A percentile compares a stretch with the other conserved stretches of the same genome.
Conservation (phyloP, 2,113 vertebrate genomes). For the Stercorarius parasiticus region DNA sequence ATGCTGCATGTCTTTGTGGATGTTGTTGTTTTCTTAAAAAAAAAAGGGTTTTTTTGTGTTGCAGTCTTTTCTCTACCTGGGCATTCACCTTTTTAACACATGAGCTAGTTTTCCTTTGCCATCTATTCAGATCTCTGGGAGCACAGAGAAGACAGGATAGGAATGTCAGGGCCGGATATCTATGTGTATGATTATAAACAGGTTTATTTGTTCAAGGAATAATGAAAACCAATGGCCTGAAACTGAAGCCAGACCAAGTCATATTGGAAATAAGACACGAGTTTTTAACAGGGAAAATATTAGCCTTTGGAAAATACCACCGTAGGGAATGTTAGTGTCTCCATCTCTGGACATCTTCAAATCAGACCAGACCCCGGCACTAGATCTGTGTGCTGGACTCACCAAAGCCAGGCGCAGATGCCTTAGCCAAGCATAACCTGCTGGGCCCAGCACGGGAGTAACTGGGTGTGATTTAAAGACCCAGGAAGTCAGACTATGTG, state of each 20-base stretch:
- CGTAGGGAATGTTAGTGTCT: background rate
- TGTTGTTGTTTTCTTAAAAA: background rate
- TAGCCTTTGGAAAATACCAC: background rate
- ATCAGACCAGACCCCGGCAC: background rate
- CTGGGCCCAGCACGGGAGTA: background rate
- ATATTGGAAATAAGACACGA: background rate
- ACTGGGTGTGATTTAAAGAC: background rate
- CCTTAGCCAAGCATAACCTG: background rate
- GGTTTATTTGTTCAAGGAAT: slow-evolving; percentile 22
- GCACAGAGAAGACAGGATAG: background rate
- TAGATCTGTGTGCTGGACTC: background rate
- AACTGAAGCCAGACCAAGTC: slow-evolving; percentile 17
- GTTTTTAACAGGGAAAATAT: background rate
- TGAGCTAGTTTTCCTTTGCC: background rate
- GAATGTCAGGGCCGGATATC: background rate
- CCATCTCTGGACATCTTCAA: slow-evolving; percentile 13
- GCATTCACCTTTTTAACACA: background rate
- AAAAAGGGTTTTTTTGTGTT: background rate
- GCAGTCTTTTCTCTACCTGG: background rate
- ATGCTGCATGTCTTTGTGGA: background rate
- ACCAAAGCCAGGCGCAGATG: background rate
- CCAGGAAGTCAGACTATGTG: background rate
- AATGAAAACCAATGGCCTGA: slow-evolving; percentile 46
- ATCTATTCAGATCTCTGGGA: background rate
- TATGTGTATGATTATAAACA: background rate